Evolutionary conservation across 1,140 invertebrate species (phyloP).

Genomic region (Pinna nobilis): DNA sequence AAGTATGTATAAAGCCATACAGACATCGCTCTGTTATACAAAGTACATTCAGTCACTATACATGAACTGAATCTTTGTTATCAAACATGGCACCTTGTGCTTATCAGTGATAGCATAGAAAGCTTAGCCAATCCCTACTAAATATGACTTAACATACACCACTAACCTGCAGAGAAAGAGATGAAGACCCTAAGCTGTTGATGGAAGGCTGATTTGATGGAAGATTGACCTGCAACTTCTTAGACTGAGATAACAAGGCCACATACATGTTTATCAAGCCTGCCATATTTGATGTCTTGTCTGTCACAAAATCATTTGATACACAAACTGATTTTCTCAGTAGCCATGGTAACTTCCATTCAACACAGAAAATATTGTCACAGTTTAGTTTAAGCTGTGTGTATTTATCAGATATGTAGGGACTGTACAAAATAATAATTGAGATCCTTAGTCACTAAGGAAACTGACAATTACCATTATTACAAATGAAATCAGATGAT

Average conservation of each 20-base stretch:
- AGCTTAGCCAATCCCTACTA: too few species aligned
- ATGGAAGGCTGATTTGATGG: background rate
- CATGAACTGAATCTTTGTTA: too few species aligned
- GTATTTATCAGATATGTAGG: background rate
- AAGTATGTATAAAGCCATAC: too few species aligned
- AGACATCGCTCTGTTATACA: too few species aligned
- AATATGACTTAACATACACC: too few species aligned
- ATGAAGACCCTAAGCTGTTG: background rate
- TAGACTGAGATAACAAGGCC: background rate
- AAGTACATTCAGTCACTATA: too few species aligned
- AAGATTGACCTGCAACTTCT: background rate
- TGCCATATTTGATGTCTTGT: background rate
- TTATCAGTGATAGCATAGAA: too few species aligned
- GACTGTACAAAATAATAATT: background rate
- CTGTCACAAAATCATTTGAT: background rate
- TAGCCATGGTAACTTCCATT: background rate
- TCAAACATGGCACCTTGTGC: too few species aligned
- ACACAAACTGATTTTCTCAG: background rate
- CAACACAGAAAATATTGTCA: background rate
- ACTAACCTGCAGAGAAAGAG: background rate
- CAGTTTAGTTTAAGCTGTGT: background rate
- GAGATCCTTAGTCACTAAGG: background rate
- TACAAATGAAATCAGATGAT: background rate
- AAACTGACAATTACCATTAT: background rate
- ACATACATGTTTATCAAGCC: background rate